Evolutionary conservation across 1,140 invertebrate genomes (phyloP), one percentile per base, ranked within the genome.

Genomic region (Heliconius nattereri): DNA sequence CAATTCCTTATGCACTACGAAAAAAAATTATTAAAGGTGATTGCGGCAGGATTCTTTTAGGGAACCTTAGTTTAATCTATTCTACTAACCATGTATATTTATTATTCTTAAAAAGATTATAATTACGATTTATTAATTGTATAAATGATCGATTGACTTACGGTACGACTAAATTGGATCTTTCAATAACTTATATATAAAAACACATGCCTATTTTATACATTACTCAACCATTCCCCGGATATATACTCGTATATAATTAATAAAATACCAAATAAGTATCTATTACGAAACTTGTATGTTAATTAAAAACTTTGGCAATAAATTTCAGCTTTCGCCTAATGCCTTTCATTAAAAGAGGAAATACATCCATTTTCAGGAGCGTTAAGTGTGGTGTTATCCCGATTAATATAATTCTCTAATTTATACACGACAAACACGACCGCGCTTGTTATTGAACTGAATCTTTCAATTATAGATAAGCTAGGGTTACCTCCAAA

Each of bases 321-420:
- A 72, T 72, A 37, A 35, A 72, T 72, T 72, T 72, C 7, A 72
- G 32, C 71, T 40, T 40, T n/a, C 35, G 32, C 35, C 2, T 72
- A 72, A 72, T 23, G 35, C 20, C 70, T n/a, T 26, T 71, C n/a
- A 52, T 76, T 71, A 76, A 45, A 45, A 45, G 40, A 45, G 66
- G 29, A 76, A 60, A 76, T 37, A 70, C 75, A 73, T 78, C n/a
- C 71, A 78, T 54, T 73, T 78, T 32, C 49, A 40, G 76, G 3
- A 49, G 19, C 76, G 37, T 71, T 76, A 83, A 79, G 81, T 81
- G 85, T 79, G 45, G 83, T 83, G 84, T 88, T 89, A 87, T 86
- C 83, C 84, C 82, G 84, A 90, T 90, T 91, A 90, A 91, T 90
- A 90, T 90, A 90, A 91, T 90, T 87, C 87, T 83, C 83, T 88